Conservation (phyloP, 2,113 vertebrate species). For the Dicrurus megarhynchus region DNA sequence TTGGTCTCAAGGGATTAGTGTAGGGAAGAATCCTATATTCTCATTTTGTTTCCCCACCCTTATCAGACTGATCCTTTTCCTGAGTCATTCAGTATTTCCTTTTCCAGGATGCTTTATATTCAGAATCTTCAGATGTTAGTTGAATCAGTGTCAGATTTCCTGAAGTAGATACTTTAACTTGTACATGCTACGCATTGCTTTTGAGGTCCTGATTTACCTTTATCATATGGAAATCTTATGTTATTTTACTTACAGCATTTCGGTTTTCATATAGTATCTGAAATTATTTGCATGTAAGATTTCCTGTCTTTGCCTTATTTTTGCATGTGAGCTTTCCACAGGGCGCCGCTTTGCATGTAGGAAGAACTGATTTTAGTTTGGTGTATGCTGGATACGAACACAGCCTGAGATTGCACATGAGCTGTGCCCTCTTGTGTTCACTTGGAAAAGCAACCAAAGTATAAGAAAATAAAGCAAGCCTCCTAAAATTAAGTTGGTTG, state of each 20-base stretch:
- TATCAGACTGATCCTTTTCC: not conserved
- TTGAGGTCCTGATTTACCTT: not conserved
- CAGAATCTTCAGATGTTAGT: not conserved
- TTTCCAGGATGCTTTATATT: constrained; percentile 12
- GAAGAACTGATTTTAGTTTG: not conserved
- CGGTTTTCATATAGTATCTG: not conserved
- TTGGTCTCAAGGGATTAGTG: not conserved
- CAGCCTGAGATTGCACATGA: not conserved
- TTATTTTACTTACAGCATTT: not conserved
- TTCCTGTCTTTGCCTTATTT: not conserved
- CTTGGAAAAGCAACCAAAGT: constrained; percentile 5
- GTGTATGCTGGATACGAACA: not conserved
- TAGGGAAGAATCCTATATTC: not conserved
- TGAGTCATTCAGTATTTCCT: not conserved
- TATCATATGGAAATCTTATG: not conserved
- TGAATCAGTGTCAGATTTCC: not conserved
- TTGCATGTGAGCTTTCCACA: not conserved
- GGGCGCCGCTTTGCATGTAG: not conserved
- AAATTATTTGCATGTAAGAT: not conserved
- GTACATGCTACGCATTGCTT: not conserved
- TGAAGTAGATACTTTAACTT: not conserved
- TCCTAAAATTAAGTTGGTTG: not conserved
- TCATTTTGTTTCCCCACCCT: not conserved
- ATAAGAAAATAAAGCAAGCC: not conserved
- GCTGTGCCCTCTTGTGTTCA: constrained; percentile 69